Percentiles rank a stretch among this genome's conserved stretches.
These are phyloP conservation scores for Onychostoma macrolepis DNA, from an alignment of 2,113 vertebrate genomes.

Conservation along the genomic window DNA sequence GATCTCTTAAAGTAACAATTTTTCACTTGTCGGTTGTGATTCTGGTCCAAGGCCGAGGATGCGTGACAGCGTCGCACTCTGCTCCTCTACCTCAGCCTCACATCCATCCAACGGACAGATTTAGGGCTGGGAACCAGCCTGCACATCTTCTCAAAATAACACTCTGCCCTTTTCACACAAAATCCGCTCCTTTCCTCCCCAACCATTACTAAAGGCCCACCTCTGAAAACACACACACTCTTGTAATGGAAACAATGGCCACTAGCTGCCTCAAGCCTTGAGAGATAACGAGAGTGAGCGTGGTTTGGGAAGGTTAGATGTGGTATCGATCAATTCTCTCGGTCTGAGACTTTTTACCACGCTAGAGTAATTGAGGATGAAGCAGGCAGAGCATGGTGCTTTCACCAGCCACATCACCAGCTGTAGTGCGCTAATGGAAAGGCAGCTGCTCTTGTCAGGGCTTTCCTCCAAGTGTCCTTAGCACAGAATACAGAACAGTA, in stretches of 20 bases:
- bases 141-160: conserved; percentile 32
- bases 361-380: conserved; percentile 46
- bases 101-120: conserved; percentile 42
- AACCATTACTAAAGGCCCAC: conserved; percentile 25
- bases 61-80: conserved; percentile 8
- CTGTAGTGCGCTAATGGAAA: conserved; percentile 21
- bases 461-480: conserved; percentile 23
- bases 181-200: background rate
- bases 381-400: conserved; percentile 28
- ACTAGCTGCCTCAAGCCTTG: background rate
- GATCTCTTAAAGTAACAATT: conserved; percentile 43
- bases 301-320: conserved; percentile 31
- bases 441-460: conserved; percentile 31
- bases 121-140: conserved; percentile 18
- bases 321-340: conserved; percentile 39
- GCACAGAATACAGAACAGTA: conserved; percentile 30
- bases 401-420: conserved; percentile 18
- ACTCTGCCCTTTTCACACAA: conserved; percentile 27
- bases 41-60: conserved; percentile 30
- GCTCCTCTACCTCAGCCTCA: conserved; percentile 39
- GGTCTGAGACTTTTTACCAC: conserved; percentile 42
- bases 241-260: background rate
- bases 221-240: conserved; percentile 17
- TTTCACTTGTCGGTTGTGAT: conserved; percentile 5
- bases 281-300: conserved; percentile 23